Evolutionary conservation across 2,888 invertebrate genomes (phyloP), one percentile per base, ranked within the genome.

Genomic region (Leptinotarsa rubiginosa): DNA sequence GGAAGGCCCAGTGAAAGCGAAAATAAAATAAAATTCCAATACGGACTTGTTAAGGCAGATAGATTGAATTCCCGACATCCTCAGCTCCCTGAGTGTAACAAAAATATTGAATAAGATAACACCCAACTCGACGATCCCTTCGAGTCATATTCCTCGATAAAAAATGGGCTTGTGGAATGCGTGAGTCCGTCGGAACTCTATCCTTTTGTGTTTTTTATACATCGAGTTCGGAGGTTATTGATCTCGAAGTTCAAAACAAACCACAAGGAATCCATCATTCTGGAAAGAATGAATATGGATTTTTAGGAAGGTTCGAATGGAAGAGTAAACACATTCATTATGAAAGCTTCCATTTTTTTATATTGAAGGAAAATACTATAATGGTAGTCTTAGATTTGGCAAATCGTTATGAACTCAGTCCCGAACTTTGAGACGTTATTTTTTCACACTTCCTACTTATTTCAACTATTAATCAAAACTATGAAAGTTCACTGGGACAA

Each of bases 31-130:
- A 62, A 25, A 31, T 16, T 62, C 62, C 62, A 62, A 62, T 62
- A 62, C n/a, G 31, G 31, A 62, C 31, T 62, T 62, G 41, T 62
- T 31, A 62, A 41, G n/a, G 25, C 31, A 18, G 18, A n/a, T 62
- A 62, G 41, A 62, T 62, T 41, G 12, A 62, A 62, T 62, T 62
- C n/a, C n/a, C n/a, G 62, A 10, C n/a, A 62, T 31, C 41, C 31
- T 31, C 41, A 62, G 62, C 41, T 62, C n/a, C 41, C 31, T 15
- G 31, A 62, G 41, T 31, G 62, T 62, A 31, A 41, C 62, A 18
- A 62, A 62, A 62, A 62, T 62, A 62, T 62, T 62, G 62, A 62
- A 62, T 62, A n/a, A 41, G 62, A 62, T 62, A 62, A 41, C 31
- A 62, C 41, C 41, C 31, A 31, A 16, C 62, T 62, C 31, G 62